These are phyloP conservation scores for Chrysaora quinquecirrha DNA, from an alignment of 30 jellyfish, hydroid and myxozoan genomes.

Conservation along the genomic window DNA sequence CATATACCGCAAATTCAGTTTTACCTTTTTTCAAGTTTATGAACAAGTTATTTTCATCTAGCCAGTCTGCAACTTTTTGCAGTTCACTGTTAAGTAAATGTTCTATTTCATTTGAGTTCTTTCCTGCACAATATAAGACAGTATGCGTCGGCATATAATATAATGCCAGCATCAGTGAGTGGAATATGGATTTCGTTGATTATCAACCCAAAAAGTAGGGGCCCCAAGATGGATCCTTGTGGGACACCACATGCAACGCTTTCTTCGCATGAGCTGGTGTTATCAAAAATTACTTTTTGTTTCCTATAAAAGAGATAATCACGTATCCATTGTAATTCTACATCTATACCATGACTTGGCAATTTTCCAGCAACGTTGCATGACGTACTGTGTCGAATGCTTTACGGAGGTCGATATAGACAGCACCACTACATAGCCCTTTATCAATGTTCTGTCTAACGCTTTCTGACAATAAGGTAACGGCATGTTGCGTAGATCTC, in stretches of 20 bases:
- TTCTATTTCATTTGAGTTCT: slow-evolving; percentile 13
- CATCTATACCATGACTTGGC: not conserved
- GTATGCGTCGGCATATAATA: slow-evolving; percentile 39
- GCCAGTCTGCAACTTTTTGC: slow-evolving; percentile 66
- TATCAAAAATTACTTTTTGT: slow-evolving; percentile 33
- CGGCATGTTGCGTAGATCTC: not conserved
- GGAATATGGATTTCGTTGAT: slow-evolving; percentile 35
- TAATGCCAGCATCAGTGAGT: slow-evolving; percentile 47
- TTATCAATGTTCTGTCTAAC: not conserved
- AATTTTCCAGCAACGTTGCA: not conserved
- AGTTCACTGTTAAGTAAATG: slow-evolving; percentile 9
- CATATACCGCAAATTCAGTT: slow-evolving; percentile 48
- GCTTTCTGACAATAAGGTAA: not conserved
- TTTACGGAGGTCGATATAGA: not conserved
- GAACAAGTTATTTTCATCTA: slow-evolving; percentile 43
- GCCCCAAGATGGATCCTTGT: slow-evolving; percentile 51
- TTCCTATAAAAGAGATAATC: slow-evolving; percentile 22
- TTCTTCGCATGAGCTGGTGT: slow-evolving; percentile 62
- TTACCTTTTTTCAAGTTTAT: slow-evolving; percentile 43
- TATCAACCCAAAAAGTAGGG: slow-evolving; percentile 35
- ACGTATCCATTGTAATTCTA: slow-evolving; percentile 11
- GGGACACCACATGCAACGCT: slow-evolving; percentile 45
- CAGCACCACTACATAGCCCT: not conserved
- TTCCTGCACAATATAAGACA: slow-evolving; percentile 35
- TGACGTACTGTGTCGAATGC: not conserved